phyloP scores from a whole-genome alignment of 1,140 invertebrate genomes.

The Hylyphantes graminicola region DNA sequence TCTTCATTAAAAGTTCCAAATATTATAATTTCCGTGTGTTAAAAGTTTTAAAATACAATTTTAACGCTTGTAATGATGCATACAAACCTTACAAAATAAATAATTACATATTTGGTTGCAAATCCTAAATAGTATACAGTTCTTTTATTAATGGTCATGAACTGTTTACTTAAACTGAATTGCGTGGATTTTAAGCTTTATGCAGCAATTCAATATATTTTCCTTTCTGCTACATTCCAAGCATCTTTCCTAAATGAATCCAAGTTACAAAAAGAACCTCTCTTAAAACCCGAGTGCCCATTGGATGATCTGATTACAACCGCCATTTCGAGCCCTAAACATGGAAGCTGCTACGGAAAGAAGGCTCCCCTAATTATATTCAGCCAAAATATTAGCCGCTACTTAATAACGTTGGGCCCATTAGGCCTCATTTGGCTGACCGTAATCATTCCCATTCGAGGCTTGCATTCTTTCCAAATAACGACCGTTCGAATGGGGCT shows the following conservation, averaged over 20 bases:
- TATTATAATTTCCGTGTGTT: too few relatives aligned
- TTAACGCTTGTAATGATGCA: too few relatives aligned
- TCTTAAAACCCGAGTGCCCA: conserved; percentile 27
- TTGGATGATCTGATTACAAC: conserved; percentile 52
- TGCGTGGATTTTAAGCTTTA: too few relatives aligned
- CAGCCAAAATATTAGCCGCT: conserved; percentile 58
- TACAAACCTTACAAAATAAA: too few relatives aligned
- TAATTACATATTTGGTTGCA: too few relatives aligned
- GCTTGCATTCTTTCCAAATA: conserved; percentile 47
- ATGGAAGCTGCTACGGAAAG: conserved; percentile 11
- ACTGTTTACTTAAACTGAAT: too few relatives aligned
- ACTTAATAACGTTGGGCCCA: conserved; percentile 49
- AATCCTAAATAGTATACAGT: too few relatives aligned
- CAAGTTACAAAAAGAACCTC: conserved; percentile 20
- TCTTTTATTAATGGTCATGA: too few relatives aligned
- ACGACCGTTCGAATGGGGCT: conserved; percentile 22
- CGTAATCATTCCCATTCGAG: conserved; percentile 30
- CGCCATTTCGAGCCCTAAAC: conserved; percentile 22
- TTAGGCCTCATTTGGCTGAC: conserved; percentile 53
- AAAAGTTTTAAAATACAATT: too few relatives aligned
- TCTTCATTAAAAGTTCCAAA: too few relatives aligned
- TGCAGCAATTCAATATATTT: too few relatives aligned
- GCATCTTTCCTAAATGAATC: background rate
- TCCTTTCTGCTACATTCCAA: too few relatives aligned
- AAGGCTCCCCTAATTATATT: conserved; percentile 53